Evolutionary conservation across 2,888 invertebrate species (phyloP), one percentile per base, ranked within the genome.

Genomic region (Heliconius aoede): DNA sequence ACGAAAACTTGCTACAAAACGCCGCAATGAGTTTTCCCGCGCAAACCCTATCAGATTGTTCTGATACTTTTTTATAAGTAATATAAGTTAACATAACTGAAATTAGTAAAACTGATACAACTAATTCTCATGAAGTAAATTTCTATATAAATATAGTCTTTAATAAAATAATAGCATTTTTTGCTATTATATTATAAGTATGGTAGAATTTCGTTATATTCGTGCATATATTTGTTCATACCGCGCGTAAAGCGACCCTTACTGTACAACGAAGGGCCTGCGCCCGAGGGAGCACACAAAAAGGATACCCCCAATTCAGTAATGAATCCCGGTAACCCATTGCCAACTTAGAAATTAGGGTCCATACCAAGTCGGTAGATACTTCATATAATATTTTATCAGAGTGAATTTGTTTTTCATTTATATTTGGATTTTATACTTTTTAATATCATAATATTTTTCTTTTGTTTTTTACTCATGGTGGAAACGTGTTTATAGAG

Each of bases 11-110:
- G 84, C 86, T 89, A 88, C 90, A 91, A 92, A 91, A 90, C 91
- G 92, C 92, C 92, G 91, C 91, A 92, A 92, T 89, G 91, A 91
- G 88, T 90, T 92, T 92, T 91, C 90, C 87, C 91, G 91, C 91
- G 89, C 85, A 93, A 93, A 93, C 89, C 92, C 91, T 90, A 87
- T 86, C 88, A 86, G 85, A 84, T 84, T 83, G 82, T 83, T 83
- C 85, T 85, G 85, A 84, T 81, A 84, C 82, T 88, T 89, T 88
- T 87, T 87, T 86, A 85, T 82, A 81, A 88, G 86, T 85, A 85
- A 82, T 84, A 81, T 73, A 72, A 80, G 72, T 75, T 79, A 73
- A 79, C 71, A 24, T 26, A 40, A 60, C 7, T 61, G 18, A 55
- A 40, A 36, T 11, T 60, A 40, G n/a, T 30, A 3, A 1, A 46